Conservation (phyloP, 2,113 vertebrate species). For the Columba livia region DNA sequence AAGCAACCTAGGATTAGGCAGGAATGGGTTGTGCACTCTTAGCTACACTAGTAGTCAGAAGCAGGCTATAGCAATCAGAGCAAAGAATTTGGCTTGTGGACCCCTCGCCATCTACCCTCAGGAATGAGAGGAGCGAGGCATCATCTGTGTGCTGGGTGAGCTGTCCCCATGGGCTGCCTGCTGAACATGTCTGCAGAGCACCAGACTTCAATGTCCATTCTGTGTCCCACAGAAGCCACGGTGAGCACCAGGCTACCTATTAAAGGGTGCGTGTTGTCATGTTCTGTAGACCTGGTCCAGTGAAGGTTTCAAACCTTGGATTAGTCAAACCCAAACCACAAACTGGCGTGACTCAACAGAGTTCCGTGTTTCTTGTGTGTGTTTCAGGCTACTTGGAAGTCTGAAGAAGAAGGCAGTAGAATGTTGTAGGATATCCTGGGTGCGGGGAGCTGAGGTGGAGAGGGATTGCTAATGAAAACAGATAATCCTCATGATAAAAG, state of each 20-base stretch:
- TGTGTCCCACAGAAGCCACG: background rate
- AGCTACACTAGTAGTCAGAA: background rate
- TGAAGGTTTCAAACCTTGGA: background rate
- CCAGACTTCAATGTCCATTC: background rate
- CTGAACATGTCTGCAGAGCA: background rate
- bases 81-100: background rate
- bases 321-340: background rate
- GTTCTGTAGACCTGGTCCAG: background rate
- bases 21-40: background rate
- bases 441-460: background rate
- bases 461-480: background rate
- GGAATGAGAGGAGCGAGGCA: background rate
- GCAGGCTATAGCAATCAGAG: background rate
- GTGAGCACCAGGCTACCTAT: background rate
- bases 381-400: background rate
- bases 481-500: background rate
- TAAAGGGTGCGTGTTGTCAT: background rate
- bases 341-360: accelerated
- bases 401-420: background rate
- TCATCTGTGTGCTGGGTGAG: background rate
- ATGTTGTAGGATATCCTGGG: background rate
- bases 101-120: background rate
- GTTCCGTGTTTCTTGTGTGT: background rate
- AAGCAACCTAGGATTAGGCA: background rate
- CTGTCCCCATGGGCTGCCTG: background rate